Percentiles rank a stretch among this genome's conserved stretches.
Conservation (phyloP, 1,140 invertebrate species). For the Drosophila sucinea region DNA sequence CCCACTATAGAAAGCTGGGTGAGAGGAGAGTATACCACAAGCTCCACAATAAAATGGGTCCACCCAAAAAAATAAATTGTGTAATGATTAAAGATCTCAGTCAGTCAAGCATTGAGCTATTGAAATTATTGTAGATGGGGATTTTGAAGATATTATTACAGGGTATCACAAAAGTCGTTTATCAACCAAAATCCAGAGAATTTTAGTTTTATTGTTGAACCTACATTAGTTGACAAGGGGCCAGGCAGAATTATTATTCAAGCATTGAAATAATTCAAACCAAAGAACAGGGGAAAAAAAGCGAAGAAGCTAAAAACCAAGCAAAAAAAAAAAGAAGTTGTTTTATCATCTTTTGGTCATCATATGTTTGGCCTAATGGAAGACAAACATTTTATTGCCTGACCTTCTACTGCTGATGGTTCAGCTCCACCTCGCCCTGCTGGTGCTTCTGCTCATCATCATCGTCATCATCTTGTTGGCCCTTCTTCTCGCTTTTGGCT, state of each 20-base stretch:
- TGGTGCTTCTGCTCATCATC: background rate
- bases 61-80: no score
- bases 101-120: no score
- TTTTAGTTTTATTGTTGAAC: slow-evolving; percentile 44
- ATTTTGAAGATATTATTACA: no score
- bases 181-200: background rate
- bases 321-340: slow-evolving; percentile 1
- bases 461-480: background rate
- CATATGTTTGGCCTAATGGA: slow-evolving; percentile 69
- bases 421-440: background rate
- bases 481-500: background rate
- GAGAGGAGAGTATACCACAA: background rate
- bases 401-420: slow-evolving; percentile 35
- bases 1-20: background rate
- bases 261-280: slow-evolving; percentile 16
- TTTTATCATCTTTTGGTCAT: slow-evolving; percentile 34
- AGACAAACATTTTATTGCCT: slow-evolving; percentile 77
- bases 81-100: no score
- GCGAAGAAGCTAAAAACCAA: background rate
- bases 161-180: background rate
- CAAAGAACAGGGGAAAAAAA: slow-evolving; percentile 1
- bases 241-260: slow-evolving; percentile 15
- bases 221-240: slow-evolving; percentile 49
- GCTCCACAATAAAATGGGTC: no score
- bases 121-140: no score